phyloP scores from a whole-genome alignment of 1,140 invertebrate genomes.

The Zaprionus kolodkinae region DNA sequence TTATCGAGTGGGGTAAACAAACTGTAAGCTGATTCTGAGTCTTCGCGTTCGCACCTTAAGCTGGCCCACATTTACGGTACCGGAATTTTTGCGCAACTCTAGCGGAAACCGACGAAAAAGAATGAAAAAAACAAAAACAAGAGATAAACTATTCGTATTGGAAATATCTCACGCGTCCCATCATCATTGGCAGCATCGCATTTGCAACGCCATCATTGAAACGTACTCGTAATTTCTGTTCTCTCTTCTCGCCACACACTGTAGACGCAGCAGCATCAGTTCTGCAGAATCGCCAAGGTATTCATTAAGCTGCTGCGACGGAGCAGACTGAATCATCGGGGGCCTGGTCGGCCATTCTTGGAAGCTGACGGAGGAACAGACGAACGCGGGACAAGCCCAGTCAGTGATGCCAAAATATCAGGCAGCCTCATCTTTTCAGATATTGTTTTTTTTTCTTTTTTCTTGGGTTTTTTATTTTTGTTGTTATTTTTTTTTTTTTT shows the following conservation, averaged over 20 bases:
- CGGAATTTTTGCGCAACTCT: conserved; percentile 59
- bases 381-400: conserved; percentile 30
- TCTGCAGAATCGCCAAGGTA: conserved; percentile 76
- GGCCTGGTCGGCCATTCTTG: conserved; percentile 61
- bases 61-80: conserved; percentile 77
- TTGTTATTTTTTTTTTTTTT: conserved; percentile 20
- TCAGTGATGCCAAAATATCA: conserved; percentile 65
- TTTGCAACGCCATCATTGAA: conserved; percentile 66
- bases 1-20: conserved; percentile 59
- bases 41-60: conserved; percentile 13
- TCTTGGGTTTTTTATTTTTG: conserved; percentile 22
- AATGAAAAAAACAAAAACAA: conserved; percentile 6
- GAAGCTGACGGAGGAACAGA: conserved; percentile 30
- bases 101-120: conserved; percentile 56
- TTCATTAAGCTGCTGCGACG: conserved; percentile 70
- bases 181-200: conserved; percentile 54
- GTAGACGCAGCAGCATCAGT: conserved; percentile 66
- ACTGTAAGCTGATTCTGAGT: conserved; percentile 42
- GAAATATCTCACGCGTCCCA: conserved; percentile 78
- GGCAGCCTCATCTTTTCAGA: conserved; percentile 65
- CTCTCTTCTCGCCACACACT: conserved; percentile 23
- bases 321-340: conserved; percentile 65
- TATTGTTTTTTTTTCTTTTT: conserved; percentile 51
- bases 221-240: conserved; percentile 66
- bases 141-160: conserved; percentile 60